Base-by-base conservation (phyloP, 2,113 vertebrate genomes). In the Halcyon senegalensis region DNA sequence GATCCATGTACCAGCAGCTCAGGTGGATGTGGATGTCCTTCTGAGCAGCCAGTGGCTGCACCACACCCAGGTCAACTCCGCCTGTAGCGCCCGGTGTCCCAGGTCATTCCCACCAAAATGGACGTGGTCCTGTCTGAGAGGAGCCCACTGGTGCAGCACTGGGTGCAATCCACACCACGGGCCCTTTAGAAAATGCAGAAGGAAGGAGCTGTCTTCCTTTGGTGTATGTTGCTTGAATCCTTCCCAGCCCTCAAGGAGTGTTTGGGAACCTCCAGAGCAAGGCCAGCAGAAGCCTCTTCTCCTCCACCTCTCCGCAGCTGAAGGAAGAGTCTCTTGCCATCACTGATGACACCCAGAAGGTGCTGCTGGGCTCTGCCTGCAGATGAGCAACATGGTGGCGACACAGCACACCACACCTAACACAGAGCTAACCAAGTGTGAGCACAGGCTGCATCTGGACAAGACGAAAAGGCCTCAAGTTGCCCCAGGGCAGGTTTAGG, bases 381-480 rank as follows among this genome's bases (percentile, higher is more conserved):
- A 55, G 53, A 55, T 55, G 53, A 55, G 53, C 27, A 55, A 55
- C 14, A 27, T 16, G 53, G 58, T 23, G n/a, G 58, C n/a, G 66
- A 44, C 17, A 33, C 59, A 15, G 15, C 23, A 9, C 27, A 44
- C 19, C 46, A 46, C 46, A 33, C 28, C 69, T 3, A 35, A n/a
- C 41, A 7, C 8, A 7, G 48, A 48, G n/a, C 43, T n/a, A 23
- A 67, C 28, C 28, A 5, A 28, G 39, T 4, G 1, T 11, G 2
- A 33, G 37, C 76, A 62, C n/a, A 21, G 39, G 1, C 19, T 1
- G 35, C 5, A 1, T 0, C 28, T 5, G 6, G n/a, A 41, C 55
- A 48, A 48, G 46, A 19, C 20, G 46, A 48, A 21, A 20, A 10
- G 46, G 46, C 20, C 46, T 48, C 46, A 9, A 48, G 46, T 21